Percentiles rank a stretch among this genome's conserved stretches.
Conservation (phyloP, 2,797 vertebrate species). For the Bothrops alternatus region DNA sequence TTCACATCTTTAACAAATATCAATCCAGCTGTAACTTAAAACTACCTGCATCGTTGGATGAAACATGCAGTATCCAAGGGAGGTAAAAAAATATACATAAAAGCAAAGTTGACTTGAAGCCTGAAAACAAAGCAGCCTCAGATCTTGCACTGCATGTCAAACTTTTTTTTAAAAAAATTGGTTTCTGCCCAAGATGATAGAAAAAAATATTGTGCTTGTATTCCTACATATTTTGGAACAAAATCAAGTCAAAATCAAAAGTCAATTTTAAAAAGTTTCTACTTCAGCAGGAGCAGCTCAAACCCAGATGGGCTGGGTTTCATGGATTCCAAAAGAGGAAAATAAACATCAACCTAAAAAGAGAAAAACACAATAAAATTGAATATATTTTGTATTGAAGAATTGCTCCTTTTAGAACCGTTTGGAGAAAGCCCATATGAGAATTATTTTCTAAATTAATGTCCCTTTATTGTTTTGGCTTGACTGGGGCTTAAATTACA, state of each 20-base stretch:
- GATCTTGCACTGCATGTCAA: not conserved
- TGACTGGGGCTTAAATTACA: slow-evolving; percentile 14
- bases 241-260: not conserved
- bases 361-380: not conserved
- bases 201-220: not conserved
- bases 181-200: not conserved
- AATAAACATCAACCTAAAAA: not conserved
- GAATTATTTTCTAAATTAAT: slow-evolving; percentile 18
- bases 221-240: not conserved
- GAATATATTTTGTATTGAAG: not conserved
- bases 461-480: not conserved
- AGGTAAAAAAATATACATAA: not conserved
- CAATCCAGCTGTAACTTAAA: not conserved
- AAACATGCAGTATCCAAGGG: not conserved
- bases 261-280: not conserved
- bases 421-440: not conserved
- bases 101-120: not conserved
- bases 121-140: not conserved
- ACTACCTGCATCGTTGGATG: not conserved
- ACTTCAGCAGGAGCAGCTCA: not conserved
- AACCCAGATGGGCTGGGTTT: not conserved
- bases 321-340: not conserved
- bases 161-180: not conserved
- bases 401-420: not conserved
- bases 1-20: not conserved